Base-by-base conservation (phyloP, 2,888 invertebrate species). In the Microplitis manilae region DNA sequence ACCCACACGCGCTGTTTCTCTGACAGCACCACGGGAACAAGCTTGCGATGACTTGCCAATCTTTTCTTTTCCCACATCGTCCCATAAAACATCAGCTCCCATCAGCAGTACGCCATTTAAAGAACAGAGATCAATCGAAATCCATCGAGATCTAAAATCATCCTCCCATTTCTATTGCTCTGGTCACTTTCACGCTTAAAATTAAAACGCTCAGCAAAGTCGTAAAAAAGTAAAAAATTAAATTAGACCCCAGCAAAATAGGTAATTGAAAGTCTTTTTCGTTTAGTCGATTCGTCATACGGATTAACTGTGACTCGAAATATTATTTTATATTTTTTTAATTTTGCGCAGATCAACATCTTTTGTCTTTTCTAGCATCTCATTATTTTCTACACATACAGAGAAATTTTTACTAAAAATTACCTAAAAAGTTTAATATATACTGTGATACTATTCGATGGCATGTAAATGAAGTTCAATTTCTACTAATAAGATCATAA, bases 121-220 rank as follows among this genome's bases (percentile, higher is more conserved):
- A 67, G 13, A 17, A 9, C 20, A 30, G n/a, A 38, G 67, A 67
- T 38, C 50, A 15, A 41, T 68, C 41, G 50, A 8, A 17, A 68
- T 9, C 15, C 41, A 41, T 41, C 41, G 6, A 50, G 50, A 50
- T 50, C 50, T 50, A 50, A 8, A 50, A 50, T 13, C 50, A 13
- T 50, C 50, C 0, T 6, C n/a, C 59, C 62, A 41, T 69, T 61
- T 64, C 70, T 71, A 38, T 20, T 40, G 65, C 59, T 30, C 76
- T 40, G 65, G 65, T 30, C 76, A 75, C 76, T 76, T 76, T 76
- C 70, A 76, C 76, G 76, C 65, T 76, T 65, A 15, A 68, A 69
- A 60, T 70, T 76, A 70, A 30, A 71, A 40, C 61, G 15, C 38
- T 60, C 50, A 41, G 50, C 30, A 62, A 40, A 20, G 62, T 62